These are phyloP conservation scores for Lepidurus couesii DNA, from an alignment of 1,140 invertebrate genomes.

Conservation along the genomic window DNA sequence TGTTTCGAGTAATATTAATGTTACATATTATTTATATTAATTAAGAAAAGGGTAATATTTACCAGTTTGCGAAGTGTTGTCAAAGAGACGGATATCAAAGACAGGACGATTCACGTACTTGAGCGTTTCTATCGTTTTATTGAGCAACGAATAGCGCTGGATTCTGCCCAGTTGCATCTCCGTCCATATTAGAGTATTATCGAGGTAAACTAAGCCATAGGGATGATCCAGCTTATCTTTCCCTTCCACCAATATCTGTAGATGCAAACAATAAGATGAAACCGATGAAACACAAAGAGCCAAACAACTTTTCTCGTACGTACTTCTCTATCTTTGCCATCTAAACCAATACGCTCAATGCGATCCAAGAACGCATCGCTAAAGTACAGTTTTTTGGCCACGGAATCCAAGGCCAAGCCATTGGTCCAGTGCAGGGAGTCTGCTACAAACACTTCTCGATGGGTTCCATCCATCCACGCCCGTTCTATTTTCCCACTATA, in stretches of 20 bases:
- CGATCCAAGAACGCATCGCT: slow-evolving; percentile 51
- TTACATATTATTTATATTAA: slow-evolving; percentile 22
- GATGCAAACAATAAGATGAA: slow-evolving; percentile 30
- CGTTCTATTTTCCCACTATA: slow-evolving; percentile 47
- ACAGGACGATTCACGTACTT: slow-evolving; percentile 51
- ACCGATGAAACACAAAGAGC: slow-evolving; percentile 23
- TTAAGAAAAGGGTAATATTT: slow-evolving; percentile 34
- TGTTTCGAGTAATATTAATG: no score
- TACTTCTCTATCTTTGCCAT: slow-evolving; percentile 47
- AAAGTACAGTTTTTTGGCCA: slow-evolving; percentile 51
- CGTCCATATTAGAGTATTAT: slow-evolving; percentile 50
- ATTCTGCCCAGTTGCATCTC: slow-evolving; percentile 51
- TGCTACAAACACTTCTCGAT: slow-evolving; percentile 44
- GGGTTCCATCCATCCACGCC: slow-evolving; percentile 52
- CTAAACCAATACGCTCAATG: slow-evolving; percentile 50
- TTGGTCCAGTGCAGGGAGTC: slow-evolving; percentile 51
- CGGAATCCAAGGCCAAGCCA: slow-evolving; percentile 52
- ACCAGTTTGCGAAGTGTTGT: slow-evolving; percentile 50
- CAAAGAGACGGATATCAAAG: slow-evolving; percentile 58
- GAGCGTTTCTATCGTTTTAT: slow-evolving; percentile 43
- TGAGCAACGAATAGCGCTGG: slow-evolving; percentile 47
- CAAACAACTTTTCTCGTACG: slow-evolving; percentile 30
- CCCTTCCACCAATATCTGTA: slow-evolving; percentile 39
- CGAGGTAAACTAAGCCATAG: slow-evolving; percentile 50
- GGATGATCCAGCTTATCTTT: slow-evolving; percentile 49